Base-by-base conservation (phyloP, 2,797 vertebrate genomes). In the Rhincodon typus region DNA sequence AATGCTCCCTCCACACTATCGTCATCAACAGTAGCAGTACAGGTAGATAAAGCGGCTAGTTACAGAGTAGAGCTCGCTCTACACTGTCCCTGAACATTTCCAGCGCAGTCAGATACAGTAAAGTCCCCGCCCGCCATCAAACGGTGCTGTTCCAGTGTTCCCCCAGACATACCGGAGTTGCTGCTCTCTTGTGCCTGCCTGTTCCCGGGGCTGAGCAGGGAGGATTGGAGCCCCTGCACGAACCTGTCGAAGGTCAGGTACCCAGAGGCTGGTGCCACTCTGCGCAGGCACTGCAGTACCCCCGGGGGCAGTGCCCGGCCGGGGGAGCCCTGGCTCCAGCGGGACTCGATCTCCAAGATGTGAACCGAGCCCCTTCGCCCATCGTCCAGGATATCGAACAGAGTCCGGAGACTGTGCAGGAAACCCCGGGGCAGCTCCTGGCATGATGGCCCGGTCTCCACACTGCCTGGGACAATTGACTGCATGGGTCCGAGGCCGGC, bases 341-440 rank as follows among this genome's bases (percentile, higher is more conserved):
- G 99, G 94, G 98, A 98, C 97, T 99, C 98, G 90, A 99, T 99
- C 98, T 99, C 99, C n/a, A 98, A 98, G 1, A 99, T 98, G 97
- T 99, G 99, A 57, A 99, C 98, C 74, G 97, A 98, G 0, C 99
- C 99, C 10, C 98, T 97, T 19, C 98, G 97, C 3, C 97, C 97
- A 94, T 99, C 99, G 96, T 99, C 99, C 96, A 99, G 96, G 96
- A 99, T 99, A 96, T 99, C 99, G 97, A 99, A 99, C 0, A 99
- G 98, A 0, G 99, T 99, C 96, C 98, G 98, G 96, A 99, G 96
- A 96, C 99, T 99, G 96, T 98, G 98, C 86, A 99, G 97, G 96
- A 99, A 99, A 1, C 98, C 98, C 96, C 98, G 98, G 0, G 99
- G 99, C 0, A 99, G 97, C 2, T 98, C 98, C 38, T 98, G 98